Evolutionary conservation across 2,113 vertebrate genomes (phyloP).

Genomic region (Spilogale gracilis): DNA sequence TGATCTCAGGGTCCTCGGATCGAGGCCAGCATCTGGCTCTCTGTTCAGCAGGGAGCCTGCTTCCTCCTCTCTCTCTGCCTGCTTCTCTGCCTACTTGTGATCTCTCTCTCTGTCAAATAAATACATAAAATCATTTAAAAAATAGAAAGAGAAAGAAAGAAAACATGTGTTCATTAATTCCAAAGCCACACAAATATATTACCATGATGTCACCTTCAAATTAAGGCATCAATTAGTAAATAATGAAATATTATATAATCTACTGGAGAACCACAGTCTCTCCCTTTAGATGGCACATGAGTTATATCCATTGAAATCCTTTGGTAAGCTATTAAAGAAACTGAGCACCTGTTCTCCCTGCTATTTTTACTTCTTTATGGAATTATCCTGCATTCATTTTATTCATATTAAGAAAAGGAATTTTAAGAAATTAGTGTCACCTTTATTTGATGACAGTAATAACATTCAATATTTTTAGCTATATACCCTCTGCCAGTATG

Average conservation of each 20-base stretch:
- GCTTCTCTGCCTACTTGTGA: too few species aligned
- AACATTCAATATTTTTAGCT: slow-evolving; percentile 6
- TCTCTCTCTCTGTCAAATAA: too few species aligned
- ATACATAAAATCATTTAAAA: too few species aligned
- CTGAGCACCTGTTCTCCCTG: neutral
- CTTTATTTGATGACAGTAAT: neutral
- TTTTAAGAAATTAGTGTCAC: slow-evolving; percentile 42
- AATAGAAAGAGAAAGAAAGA: too few species aligned
- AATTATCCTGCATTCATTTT: neutral
- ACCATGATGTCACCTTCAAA: neutral
- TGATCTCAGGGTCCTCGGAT: too few species aligned
- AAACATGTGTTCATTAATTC: neutral
- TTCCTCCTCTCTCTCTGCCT: too few species aligned
- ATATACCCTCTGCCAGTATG: neutral
- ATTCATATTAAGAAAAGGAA: neutral
- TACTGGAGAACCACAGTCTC: neutral
- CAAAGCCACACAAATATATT: slow-evolving; percentile 49
- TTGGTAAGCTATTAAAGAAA: neutral
- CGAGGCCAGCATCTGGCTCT: too few species aligned
- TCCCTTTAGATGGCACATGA: neutral
- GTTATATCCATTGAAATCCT: slow-evolving; percentile 23
- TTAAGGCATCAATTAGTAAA: slow-evolving; percentile 39
- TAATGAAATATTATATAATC: slow-evolving; percentile 30
- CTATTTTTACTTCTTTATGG: slow-evolving; percentile 22
- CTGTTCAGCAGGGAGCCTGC: too few species aligned